Base-by-base conservation (phyloP, 2,888 invertebrate genomes). In the Drosophila mulleri region DNA sequence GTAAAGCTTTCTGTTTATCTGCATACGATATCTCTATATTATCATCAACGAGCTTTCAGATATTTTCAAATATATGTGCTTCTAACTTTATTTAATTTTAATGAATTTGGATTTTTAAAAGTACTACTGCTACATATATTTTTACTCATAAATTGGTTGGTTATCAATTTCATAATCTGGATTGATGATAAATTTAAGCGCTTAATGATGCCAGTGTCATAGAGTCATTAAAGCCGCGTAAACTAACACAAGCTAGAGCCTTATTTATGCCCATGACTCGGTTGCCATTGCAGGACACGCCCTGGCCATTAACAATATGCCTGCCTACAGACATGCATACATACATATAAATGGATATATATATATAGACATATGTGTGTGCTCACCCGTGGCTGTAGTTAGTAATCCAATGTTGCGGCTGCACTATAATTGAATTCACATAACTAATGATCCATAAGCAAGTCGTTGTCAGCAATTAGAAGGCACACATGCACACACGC, bases 401-500 rank as follows among this genome's bases (percentile, higher is more conserved):
- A 41, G 60, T 87, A 82, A 84, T 77, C 81, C 82, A 78, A 70
- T 69, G 72, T 57, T 67, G 76, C 59, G 44, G 83, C 50, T 70
- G 75, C 67, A 80, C 83, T 83, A 86, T 88, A 83, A 86, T 83
- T 88, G 89, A 83, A 83, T 79, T 76, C 79, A 87, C 72, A 69
- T 72, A 83, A 84, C 84, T 73, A 78, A 78, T 78, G 78, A 69
- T 72, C 63, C 77, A 69, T 73, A 77, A 76, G 77, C 77, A 76
- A 80, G 61, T 70, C 74, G 80, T 72, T 67, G 72, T 52, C 26
- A 64, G 78, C 78, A 78, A 72, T 75, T 72, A 77, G 64, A 67
- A 41, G 61, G 62, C 57, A 47, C 44, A 44, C 39, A 39, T n/a
- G 39, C 50, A 37, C 50, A 60, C 42, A 52, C 8, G 12, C 42